phyloP scores from a whole-genome alignment of 2,797 vertebrate species.

The Octomys mimax region DNA sequence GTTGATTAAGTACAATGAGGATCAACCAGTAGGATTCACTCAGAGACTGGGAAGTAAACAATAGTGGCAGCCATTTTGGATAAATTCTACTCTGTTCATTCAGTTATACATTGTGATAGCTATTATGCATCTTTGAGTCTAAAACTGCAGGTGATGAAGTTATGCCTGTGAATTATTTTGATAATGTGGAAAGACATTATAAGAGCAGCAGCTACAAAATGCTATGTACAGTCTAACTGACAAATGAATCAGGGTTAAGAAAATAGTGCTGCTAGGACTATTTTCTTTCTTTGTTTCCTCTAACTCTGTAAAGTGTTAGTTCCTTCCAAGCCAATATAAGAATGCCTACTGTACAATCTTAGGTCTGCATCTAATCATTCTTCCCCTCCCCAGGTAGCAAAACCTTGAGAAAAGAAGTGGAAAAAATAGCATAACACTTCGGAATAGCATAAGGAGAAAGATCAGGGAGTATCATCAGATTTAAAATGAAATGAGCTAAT shows the following conservation, averaged over 20 bases:
- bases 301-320: background rate
- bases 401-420: background rate
- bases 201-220: conserved; percentile 49
- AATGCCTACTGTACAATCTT: background rate
- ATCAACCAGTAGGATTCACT: background rate
- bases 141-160: conserved; percentile 26
- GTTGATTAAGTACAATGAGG: background rate
- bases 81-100: conserved; percentile 44
- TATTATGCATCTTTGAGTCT: background rate
- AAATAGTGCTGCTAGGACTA: background rate
- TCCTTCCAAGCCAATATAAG: background rate
- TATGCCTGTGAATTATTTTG: conserved; percentile 18
- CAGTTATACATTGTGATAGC: conserved; percentile 31
- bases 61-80: conserved; percentile 22
- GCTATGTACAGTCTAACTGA: background rate
- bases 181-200: background rate
- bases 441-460: background rate
- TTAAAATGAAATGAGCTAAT: conserved; percentile 12
- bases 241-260: conserved; percentile 2
- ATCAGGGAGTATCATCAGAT: background rate
- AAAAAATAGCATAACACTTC: background rate
- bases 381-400: background rate
- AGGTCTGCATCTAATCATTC: background rate
- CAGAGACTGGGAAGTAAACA: background rate
- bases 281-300: background rate